Evolutionary conservation across 2,113 vertebrate genomes (phyloP).

Genomic region (Cardinalis cardinalis): DNA sequence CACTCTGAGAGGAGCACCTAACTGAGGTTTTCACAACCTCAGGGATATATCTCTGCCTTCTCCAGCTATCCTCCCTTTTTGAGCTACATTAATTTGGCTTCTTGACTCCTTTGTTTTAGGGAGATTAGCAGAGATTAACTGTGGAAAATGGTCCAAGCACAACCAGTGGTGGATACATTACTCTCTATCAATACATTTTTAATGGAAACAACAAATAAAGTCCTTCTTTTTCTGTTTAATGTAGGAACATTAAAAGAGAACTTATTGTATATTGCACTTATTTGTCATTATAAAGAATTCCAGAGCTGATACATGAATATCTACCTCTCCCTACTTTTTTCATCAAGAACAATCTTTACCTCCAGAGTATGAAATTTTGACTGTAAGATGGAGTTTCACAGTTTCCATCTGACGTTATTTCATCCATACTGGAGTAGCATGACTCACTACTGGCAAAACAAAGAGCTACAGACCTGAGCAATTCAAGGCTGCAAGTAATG

Average conservation of each 20-base stretch:
- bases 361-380: neutral
- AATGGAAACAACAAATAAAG: neutral
- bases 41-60: neutral
- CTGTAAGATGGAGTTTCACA: neutral
- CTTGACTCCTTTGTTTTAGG: neutral
- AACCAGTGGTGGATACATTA: neutral
- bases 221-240: neutral
- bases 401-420: neutral
- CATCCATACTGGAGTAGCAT: neutral
- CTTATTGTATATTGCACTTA: neutral
- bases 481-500: neutral
- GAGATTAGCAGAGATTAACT: rapidly evolving
- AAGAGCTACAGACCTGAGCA: neutral
- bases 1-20: neutral
- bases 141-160: neutral
- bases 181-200: neutral
- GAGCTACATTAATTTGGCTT: neutral
- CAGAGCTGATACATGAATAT: neutral
- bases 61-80: neutral
- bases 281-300: neutral
- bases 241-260: neutral
- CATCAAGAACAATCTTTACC: neutral
- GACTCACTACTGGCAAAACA: neutral
- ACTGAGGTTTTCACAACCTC: neutral
- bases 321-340: neutral